Percentiles rank a stretch among this genome's conserved stretches.
phyloP scores from a whole-genome alignment of 2,888 invertebrate genomes.

The Torymus tubicola region DNA sequence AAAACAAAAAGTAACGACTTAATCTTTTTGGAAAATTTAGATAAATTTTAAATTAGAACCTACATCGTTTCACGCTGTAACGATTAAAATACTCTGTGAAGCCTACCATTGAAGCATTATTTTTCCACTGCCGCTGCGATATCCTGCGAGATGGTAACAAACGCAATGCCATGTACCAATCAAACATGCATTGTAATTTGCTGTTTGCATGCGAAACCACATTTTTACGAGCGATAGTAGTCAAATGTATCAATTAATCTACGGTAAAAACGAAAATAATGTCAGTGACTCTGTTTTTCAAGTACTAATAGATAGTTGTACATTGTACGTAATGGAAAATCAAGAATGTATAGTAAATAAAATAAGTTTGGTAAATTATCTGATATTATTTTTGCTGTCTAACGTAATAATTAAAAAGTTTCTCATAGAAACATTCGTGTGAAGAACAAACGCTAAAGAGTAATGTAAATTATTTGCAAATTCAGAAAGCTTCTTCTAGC shows the following conservation, averaged over 20 bases:
- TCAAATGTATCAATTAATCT: slow-evolving; percentile 50
- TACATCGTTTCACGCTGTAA: slow-evolving; percentile 45
- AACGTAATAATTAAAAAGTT: slow-evolving; percentile 21
- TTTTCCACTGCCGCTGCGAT: slow-evolving; percentile 59
- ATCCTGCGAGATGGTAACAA: slow-evolving; percentile 50
- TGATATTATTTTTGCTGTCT: slow-evolving; percentile 44
- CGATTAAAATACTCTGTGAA: slow-evolving; percentile 50
- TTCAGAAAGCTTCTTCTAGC: slow-evolving; percentile 28
- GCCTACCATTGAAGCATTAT: slow-evolving; percentile 57
- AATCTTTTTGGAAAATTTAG: slow-evolving; percentile 42
- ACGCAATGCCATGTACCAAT: slow-evolving; percentile 52
- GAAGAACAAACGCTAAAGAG: slow-evolving; percentile 31
- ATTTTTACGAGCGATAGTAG: slow-evolving; percentile 56
- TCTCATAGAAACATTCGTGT: slow-evolving; percentile 27
- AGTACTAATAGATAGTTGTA: slow-evolving; percentile 51
- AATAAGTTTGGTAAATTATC: slow-evolving; percentile 42
- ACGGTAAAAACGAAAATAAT: slow-evolving; percentile 38
- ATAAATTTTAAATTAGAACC: slow-evolving; percentile 39
- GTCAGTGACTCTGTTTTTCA: slow-evolving; percentile 47
- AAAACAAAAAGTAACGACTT: slow-evolving; percentile 33
- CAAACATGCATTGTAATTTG: slow-evolving; percentile 53
- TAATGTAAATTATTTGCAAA: slow-evolving; percentile 39
- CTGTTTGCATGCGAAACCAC: slow-evolving; percentile 54
- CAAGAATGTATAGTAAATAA: slow-evolving; percentile 44
- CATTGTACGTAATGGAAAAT: slow-evolving; percentile 48